Evolutionary conservation across 2,797 vertebrate genomes (phyloP).

Genomic region (Lateolabrax maculatus): DNA sequence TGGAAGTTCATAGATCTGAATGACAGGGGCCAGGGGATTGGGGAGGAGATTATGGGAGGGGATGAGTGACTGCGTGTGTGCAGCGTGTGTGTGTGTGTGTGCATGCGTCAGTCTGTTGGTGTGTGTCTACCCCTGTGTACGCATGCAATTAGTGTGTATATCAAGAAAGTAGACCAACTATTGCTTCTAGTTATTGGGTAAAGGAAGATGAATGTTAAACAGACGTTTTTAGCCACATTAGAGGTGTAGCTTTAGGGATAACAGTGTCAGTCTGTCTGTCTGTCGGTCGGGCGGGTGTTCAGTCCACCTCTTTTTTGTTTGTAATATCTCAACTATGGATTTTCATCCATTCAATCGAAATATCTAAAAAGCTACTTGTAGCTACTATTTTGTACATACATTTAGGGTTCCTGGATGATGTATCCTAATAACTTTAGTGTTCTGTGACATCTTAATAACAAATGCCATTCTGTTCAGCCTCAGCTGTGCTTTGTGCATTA

Average conservation of each 20-base stretch:
- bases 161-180: conserved; percentile 40
- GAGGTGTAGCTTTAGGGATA: background rate
- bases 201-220: conserved; percentile 25
- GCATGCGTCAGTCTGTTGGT: conserved; percentile 11
- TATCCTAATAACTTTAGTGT: background rate
- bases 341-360: too few species aligned
- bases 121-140: conserved; percentile 29
- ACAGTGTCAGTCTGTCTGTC: background rate
- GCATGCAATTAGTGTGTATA: conserved; percentile 42
- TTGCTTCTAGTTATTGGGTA: conserved; percentile 28
- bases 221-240: background rate
- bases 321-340: background rate
- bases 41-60: conserved; percentile 68
- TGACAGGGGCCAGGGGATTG: conserved; percentile 83
- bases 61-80: conserved; percentile 49
- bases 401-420: too few species aligned
- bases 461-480: background rate
- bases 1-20: conserved; percentile 90
- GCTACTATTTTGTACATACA: background rate
- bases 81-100: conserved; percentile 23
- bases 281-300: background rate
- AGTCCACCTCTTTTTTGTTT: background rate
- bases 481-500: background rate
- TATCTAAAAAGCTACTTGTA: too few species aligned
- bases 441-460: too few species aligned